Evolutionary conservation across 2,888 invertebrate genomes (phyloP).

Genomic region (Drosophila testacea): DNA sequence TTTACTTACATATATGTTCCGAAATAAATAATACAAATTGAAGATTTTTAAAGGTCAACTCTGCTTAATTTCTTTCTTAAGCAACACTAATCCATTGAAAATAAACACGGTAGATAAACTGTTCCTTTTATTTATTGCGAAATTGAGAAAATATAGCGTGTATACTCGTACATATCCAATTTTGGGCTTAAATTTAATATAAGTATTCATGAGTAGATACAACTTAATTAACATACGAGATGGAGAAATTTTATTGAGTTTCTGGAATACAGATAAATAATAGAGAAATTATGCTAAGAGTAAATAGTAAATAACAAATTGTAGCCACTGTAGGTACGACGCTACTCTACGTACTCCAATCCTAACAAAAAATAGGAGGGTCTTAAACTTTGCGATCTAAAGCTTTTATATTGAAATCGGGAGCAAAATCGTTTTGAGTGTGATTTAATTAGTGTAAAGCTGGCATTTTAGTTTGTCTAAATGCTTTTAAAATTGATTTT

Average conservation of each 20-base stretch:
- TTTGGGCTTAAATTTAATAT: conserved; percentile 4
- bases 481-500: conserved; percentile 22
- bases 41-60: no score
- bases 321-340: conserved; percentile 62
- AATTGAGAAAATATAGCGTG: conserved; percentile 13
- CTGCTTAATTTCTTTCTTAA: no score
- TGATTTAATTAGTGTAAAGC: conserved; percentile 11
- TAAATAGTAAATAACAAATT: conserved; percentile 71
- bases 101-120: conserved; percentile 5
- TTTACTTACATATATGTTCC: no score
- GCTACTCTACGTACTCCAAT: conserved; percentile 41
- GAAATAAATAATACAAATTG: no score
- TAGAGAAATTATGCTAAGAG: conserved; percentile 13
- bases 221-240: conserved; percentile 26
- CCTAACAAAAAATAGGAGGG: conserved; percentile 39
- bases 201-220: conserved; percentile 14
- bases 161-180: conserved; percentile 3
- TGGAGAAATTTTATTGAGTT: conserved; percentile 32
- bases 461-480: conserved; percentile 37
- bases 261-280: conserved; percentile 11
- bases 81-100: background rate
- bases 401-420: conserved; percentile 14
- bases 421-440: conserved; percentile 26
- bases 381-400: conserved; percentile 40
- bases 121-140: conserved; percentile 8